Evolutionary conservation across 2,113 vertebrate genomes (phyloP), one percentile per base, ranked within the genome.

Genomic region (Ascaphus truei): DNA sequence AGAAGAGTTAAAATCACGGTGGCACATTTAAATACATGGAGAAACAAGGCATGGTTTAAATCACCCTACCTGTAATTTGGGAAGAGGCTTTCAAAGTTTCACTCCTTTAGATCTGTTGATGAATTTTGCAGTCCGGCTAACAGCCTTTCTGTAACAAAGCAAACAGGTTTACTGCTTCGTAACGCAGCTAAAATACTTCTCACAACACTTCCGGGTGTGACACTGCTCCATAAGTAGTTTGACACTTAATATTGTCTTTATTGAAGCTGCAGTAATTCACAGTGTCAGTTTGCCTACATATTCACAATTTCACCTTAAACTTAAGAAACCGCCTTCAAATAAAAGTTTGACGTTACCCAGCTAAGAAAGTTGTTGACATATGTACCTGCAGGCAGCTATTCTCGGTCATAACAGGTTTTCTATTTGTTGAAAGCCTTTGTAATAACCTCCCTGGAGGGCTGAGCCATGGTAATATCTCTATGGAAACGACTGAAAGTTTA

Each of bases 401-500:
- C 56, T 2, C 8, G 68, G 34, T 29, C 34, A 51, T 22, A 65
- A 58, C 20, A 50, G 72, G 66, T 29, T 51, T 56, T 39, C n/a
- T 48, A 30, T 55, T 45, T 36, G 5, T 64, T 37, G 26, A 26
- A 68, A 68, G 62, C 23, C 34, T 62, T 43, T 57, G 41, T 25
- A 15, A 10, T 48, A 50, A 22, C 16, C 20, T 52, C 34, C 9
- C 3, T 27, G 43, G 51, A 62, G 69, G 65, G 48, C 59, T 72
- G 66, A 69, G 57, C 67, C 20, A 51, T 71, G 2, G 20, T 34
- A 36, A 18, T 43, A 30, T 71, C 36, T 50, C 76, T 33, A 7
- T 61, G 61, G 76, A 16, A 77, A 79, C 60, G n/a, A 10, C 18
- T 18, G 55, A 34, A 68, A 71, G 57, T 36, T 61, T 57, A 52